Conservation (phyloP, 1,140 invertebrate species). For the Plutomurus gul region DNA sequence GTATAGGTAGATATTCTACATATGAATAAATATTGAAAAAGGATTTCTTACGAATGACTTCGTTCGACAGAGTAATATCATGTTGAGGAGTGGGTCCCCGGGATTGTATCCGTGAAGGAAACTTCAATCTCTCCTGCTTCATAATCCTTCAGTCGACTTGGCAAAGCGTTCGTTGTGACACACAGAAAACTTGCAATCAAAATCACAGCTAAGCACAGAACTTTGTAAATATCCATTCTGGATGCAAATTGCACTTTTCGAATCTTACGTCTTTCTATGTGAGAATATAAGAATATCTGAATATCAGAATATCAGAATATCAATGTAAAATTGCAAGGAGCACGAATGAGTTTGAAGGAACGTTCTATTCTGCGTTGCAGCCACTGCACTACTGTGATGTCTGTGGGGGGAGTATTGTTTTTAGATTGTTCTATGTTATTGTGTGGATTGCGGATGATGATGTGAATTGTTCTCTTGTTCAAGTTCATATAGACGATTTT, state of each 20-base stretch:
- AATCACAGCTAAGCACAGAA: conserved; percentile 9
- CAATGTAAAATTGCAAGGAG: too few species aligned
- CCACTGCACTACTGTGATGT: too few species aligned
- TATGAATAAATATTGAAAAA: too few species aligned
- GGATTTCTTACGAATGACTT: conserved; percentile 41
- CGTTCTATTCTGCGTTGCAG: too few species aligned
- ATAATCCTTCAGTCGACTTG: conserved; percentile 35
- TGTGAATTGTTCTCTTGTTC: background rate
- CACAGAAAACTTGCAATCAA: background rate
- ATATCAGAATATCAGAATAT: too few species aligned
- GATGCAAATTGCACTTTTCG: too few species aligned
- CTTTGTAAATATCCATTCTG: conserved; percentile 14
- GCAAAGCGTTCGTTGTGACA: background rate
- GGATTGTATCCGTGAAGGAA: conserved; percentile 14
- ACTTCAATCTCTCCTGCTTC: conserved; percentile 30
- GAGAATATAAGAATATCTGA: too few species aligned
- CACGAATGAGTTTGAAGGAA: too few species aligned
- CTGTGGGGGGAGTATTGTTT: too few species aligned
- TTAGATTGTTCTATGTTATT: background rate
- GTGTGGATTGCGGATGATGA: background rate
- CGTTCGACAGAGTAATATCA: conserved; percentile 28
- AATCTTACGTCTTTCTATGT: too few species aligned
- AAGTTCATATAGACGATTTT: background rate
- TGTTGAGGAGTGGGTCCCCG: conserved; percentile 33
- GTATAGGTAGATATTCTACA: too few species aligned